Conservation (phyloP, 2,797 vertebrate genomes). For the Trematomus bernacchii region DNA sequence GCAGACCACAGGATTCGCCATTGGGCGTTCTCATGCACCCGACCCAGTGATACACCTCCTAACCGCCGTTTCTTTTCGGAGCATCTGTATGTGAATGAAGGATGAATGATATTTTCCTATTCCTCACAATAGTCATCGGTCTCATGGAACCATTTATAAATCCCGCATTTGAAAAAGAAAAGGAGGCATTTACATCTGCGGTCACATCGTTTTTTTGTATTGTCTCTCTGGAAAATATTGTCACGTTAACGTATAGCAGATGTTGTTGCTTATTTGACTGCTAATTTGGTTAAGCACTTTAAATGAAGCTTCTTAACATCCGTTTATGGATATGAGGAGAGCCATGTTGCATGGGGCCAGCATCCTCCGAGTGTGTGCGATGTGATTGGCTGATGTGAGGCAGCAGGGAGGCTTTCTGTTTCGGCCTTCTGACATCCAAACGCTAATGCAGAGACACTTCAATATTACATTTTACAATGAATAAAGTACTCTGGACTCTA, state of each 20-base stretch:
- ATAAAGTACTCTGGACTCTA: too few relatives aligned
- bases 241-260: constrained; percentile 86
- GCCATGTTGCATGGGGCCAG: constrained; percentile 56
- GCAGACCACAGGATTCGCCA: constrained; percentile 62
- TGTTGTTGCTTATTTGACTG: constrained; percentile 94
- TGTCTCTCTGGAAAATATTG: constrained; percentile 75
- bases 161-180: constrained; percentile 84
- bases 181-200: constrained; percentile 90
- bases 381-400: constrained; percentile 42
- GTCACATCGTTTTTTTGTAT: constrained; percentile 83
- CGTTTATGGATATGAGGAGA: constrained; percentile 82
- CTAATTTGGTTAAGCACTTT: constrained; percentile 91
- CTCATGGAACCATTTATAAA: constrained; percentile 78
- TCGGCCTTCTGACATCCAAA: constrained; percentile 6
- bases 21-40: constrained; percentile 51
- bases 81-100: constrained; percentile 83
- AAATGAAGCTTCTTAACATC: constrained; percentile 76
- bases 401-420: constrained; percentile 35
- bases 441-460: constrained; percentile 3
- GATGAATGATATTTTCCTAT: constrained; percentile 92
- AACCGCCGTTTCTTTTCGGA: constrained; percentile 76
- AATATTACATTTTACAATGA: constrained; percentile 5
- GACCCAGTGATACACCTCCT: constrained; percentile 52
- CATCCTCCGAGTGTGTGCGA: constrained; percentile 36
- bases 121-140: constrained; percentile 86